Conservation (phyloP, 2,888 invertebrate genomes). For the Allolobophora icterica region DNA sequence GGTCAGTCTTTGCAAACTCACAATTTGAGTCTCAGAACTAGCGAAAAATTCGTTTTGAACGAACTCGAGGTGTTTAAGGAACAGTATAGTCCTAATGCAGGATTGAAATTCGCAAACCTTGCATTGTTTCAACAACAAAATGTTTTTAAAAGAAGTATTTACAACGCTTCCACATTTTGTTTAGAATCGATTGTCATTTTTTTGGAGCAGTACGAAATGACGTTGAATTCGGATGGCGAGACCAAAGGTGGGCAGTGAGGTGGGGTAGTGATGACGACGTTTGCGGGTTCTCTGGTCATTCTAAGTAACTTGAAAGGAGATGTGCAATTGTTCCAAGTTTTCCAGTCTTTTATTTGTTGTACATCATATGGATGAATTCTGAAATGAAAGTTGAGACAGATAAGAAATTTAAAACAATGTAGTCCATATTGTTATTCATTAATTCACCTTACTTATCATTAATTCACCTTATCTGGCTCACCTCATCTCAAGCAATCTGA, state of each 20-base stretch:
- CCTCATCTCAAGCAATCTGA: no score
- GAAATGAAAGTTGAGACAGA: conserved; percentile 27
- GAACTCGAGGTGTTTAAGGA: not conserved
- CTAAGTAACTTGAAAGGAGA: not conserved
- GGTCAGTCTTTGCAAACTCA: not conserved
- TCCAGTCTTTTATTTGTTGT: conserved; percentile 30
- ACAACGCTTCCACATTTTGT: not conserved
- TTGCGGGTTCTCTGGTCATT: not conserved
- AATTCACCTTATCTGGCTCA: no score
- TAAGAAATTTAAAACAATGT: not conserved
- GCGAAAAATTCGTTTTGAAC: not conserved
- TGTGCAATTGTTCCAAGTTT: not conserved
- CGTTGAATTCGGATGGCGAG: not conserved
- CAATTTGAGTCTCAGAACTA: no score
- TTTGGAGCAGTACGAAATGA: not conserved
- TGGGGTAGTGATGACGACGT: not conserved
- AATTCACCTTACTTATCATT: no score
- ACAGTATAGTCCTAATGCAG: not conserved
- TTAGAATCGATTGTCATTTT: not conserved
- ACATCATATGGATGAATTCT: conserved; percentile 43
- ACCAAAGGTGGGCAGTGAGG: not conserved
- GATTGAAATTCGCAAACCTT: not conserved
- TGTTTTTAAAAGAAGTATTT: not conserved
- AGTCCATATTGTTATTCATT: not conserved
- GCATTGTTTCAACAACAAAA: not conserved